phyloP scores from a whole-genome alignment of 2,113 vertebrate species.

The Leucopsar rothschildi region DNA sequence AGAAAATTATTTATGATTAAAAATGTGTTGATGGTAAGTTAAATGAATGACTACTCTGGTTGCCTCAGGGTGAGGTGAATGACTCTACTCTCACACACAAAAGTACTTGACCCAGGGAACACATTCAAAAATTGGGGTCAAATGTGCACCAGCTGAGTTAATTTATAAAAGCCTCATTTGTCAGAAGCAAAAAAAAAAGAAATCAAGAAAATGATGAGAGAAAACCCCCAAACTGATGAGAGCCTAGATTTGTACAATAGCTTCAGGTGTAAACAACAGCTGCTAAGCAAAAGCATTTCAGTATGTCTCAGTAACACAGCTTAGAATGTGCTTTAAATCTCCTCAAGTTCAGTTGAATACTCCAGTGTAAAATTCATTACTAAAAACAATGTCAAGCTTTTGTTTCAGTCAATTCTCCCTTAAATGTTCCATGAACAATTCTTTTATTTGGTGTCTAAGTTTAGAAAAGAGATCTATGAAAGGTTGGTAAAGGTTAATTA shows the following conservation, averaged over 20 bases:
- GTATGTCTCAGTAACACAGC: not conserved
- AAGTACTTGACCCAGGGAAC: conserved; percentile 44
- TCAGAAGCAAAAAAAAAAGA: not conserved
- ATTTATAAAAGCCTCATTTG: conserved; percentile 51
- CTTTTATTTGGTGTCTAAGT: not conserved
- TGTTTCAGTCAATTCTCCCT: not conserved
- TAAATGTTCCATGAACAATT: not conserved
- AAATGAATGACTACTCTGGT: not conserved
- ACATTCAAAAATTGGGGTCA: conserved; percentile 59
- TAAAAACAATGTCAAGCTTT: not conserved
- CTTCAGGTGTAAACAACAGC: conserved; percentile 56
- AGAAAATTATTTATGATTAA: not conserved
- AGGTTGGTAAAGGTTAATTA: not conserved
- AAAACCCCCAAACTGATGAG: not conserved
- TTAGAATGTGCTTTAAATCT: conserved; percentile 22
- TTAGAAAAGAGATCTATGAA: not conserved
- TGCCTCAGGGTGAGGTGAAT: conserved; percentile 24
- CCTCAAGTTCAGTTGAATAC: not conserved
- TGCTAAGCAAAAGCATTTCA: not conserved
- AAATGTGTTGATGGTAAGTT: not conserved
- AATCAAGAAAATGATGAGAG: not conserved
- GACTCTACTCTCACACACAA: conserved; percentile 2
- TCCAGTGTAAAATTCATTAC: not conserved
- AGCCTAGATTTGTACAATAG: conserved; percentile 11
- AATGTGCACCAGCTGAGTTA: conserved; percentile 52